Base-by-base conservation (phyloP, 2,888 invertebrate species). In the Pseudococcus longispinus region DNA sequence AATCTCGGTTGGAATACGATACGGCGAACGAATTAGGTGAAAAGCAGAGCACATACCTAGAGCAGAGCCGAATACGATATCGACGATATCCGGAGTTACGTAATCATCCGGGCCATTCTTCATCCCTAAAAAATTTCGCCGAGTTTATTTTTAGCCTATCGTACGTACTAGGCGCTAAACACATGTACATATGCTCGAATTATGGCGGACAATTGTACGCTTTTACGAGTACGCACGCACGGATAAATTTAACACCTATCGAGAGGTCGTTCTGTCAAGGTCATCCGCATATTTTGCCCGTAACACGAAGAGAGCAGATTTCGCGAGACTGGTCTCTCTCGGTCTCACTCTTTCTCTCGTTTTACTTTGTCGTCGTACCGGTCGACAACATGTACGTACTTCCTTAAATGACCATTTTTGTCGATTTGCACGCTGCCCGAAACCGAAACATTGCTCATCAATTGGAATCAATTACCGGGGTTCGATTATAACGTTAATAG, bases 231-330 rank as follows among this genome's bases (percentile, higher is more conserved):
- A 60, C 26, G 26, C 13, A 29, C 70, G 29, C 6, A 80, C 20
- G 77, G 42, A 42, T 80, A 37, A 80, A 18, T 80, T 42, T 80
- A 80, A 80, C 77, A 80, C 77, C 77, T 80, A 80, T 13, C 77
- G 77, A 80, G 77, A 80, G 77, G 77, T 80, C 77, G 77, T 80
- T 42, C 42, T 42, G 77, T 80, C 77, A 80, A 80, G 77, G 77
- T 80, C 77, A 80, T 80, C 77, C 77, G 77, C 77, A 80, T 80
- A 37, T 42, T 80, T 80, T 42, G 70, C 70, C 70, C 15, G 42
- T 37, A 26, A 18, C 77, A 1, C 42, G 77, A 23, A 23, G 60
- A 60, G 60, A 23, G 37, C 37, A 37, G 9, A 74, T 74, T 74
- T 74, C 4, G 74, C 74, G 74, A 15, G 51, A 51, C n/a, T 51